A percentile compares a stretch with the other conserved stretches of the same genome.
These are phyloP conservation scores for Otocyon megalotis DNA, from an alignment of 2,113 vertebrate species.

Conservation along the genomic window DNA sequence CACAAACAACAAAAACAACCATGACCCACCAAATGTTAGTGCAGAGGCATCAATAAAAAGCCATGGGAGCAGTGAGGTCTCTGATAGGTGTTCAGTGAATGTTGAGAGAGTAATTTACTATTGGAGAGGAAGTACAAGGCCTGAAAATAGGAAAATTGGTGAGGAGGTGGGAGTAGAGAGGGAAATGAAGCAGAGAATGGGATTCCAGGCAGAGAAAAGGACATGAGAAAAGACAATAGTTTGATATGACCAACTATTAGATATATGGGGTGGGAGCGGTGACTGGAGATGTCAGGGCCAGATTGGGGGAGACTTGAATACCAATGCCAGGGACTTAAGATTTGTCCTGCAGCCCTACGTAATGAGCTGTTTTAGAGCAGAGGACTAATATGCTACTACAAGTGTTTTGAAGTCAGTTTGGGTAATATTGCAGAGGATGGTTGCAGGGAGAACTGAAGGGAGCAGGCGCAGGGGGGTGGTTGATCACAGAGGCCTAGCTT, in stretches of 20 bases:
- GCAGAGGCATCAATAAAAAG: neutral
- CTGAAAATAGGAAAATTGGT: neutral
- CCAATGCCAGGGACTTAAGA: neutral
- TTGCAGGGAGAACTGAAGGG: neutral
- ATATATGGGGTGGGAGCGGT: neutral
- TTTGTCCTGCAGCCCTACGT: neutral
- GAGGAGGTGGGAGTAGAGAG: rapidly evolving
- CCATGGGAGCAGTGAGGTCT: neutral
- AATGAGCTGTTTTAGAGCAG: neutral
- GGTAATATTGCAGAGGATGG: neutral
- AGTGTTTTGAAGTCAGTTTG: neutral
- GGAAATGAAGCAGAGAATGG: neutral
- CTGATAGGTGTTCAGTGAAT: neutral
- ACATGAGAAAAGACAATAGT: neutral
- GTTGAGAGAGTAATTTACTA: neutral
- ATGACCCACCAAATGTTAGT: neutral
- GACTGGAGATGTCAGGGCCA: neutral
- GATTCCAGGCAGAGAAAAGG: neutral
- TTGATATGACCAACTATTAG: neutral
- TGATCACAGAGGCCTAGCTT: neutral
- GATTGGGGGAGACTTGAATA: neutral
- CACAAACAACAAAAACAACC: neutral
- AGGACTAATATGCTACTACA: neutral
- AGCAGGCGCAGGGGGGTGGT: neutral
- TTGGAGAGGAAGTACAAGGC: neutral